Conservation (phyloP, 2,797 vertebrate genomes). For the Smutsia temminckii region DNA sequence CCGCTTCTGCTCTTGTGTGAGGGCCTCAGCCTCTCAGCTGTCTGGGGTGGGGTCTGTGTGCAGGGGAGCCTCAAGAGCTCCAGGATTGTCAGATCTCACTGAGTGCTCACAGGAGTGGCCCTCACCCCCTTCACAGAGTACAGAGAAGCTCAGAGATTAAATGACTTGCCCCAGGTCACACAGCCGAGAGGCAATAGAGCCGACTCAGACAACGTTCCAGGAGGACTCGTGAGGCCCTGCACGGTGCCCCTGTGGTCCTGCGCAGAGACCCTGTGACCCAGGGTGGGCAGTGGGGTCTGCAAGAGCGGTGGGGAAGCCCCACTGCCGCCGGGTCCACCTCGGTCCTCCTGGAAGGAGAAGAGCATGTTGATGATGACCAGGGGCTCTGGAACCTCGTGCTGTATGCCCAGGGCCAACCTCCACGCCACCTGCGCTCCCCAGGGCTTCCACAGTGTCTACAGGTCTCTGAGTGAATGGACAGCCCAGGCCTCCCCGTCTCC, state of each 20-base stretch:
- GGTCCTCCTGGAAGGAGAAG: not conserved
- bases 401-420: not conserved
- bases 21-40: not conserved
- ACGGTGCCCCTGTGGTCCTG: not conserved
- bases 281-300: not conserved
- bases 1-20: not conserved
- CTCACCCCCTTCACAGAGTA: not conserved
- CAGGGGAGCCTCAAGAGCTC: not conserved
- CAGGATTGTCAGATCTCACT: no score
- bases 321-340: not conserved
- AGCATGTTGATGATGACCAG: no score
- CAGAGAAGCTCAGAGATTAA: not conserved
- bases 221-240: rapidly evolving
- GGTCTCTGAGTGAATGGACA: no score
- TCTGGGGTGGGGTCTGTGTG: not conserved
- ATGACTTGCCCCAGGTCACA: not conserved
- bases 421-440: no score
- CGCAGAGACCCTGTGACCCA: not conserved
- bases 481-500: not conserved
- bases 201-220: not conserved
- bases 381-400: not conserved
- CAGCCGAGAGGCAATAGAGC: not conserved
- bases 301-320: not conserved
- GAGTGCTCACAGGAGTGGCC: rapidly evolving
- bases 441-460: no score